phyloP scores from a whole-genome alignment of 1,140 invertebrate genomes.

The Grapholita molesta region DNA sequence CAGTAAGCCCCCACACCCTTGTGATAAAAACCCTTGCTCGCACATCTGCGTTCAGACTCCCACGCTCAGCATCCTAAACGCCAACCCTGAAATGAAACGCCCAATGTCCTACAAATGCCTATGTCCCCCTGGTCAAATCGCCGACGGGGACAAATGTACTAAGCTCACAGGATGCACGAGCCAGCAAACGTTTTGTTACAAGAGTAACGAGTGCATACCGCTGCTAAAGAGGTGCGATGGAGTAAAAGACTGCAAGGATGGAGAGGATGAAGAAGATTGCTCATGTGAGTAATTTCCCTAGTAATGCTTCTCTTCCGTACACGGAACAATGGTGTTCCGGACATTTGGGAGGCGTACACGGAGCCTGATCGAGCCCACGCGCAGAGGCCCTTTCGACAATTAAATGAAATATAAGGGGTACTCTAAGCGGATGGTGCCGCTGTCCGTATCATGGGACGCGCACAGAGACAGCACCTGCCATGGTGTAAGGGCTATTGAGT shows the following conservation, averaged over 20 bases:
- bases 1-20: constrained; percentile 70
- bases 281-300: constrained; percentile 47
- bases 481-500: no score
- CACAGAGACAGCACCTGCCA: no score
- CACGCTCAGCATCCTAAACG: constrained; percentile 32
- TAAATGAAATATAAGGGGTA: no score
- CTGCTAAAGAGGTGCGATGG: constrained; percentile 84
- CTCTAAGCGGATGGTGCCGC: no score
- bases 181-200: constrained; percentile 78
- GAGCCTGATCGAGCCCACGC: no score
- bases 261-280: constrained; percentile 84
- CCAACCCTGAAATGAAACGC: constrained; percentile 12
- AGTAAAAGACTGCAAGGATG: constrained; percentile 82
- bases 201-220: constrained; percentile 82
- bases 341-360: no score
- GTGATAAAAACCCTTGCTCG: constrained; percentile 84
- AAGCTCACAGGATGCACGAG: constrained; percentile 67
- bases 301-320: no score
- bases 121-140: constrained; percentile 80
- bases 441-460: no score
- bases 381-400: no score
- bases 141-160: constrained; percentile 77
- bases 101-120: constrained; percentile 72
- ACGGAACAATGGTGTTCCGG: no score
- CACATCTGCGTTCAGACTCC: constrained; percentile 83